A percentile compares a stretch with the other conserved stretches of the same genome.
These are phyloP conservation scores for Manis pentadactyla DNA, from an alignment of 2,797 vertebrate genomes.

Conservation along the genomic window DNA sequence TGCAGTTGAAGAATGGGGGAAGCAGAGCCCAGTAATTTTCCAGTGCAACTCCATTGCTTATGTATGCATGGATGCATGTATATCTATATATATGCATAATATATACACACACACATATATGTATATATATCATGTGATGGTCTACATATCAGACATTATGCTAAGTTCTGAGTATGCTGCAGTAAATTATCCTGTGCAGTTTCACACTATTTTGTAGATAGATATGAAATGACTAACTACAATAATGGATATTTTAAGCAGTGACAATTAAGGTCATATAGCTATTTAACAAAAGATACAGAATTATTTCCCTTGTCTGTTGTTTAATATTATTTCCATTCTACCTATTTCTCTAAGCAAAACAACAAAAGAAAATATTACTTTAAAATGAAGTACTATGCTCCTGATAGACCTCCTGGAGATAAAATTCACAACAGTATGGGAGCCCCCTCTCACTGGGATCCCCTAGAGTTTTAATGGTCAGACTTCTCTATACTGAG, in stretches of 20 bases:
- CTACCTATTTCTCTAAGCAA: too few relatives aligned
- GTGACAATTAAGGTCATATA: too few relatives aligned
- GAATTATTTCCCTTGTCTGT: too few relatives aligned
- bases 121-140: neutral
- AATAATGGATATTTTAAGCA: neutral
- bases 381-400: too few relatives aligned
- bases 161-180: neutral
- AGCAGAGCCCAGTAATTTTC: neutral
- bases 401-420: neutral
- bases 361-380: too few relatives aligned
- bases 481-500: neutral
- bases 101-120: too few relatives aligned
- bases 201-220: neutral
- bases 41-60: neutral
- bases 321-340: too few relatives aligned
- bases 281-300: too few relatives aligned
- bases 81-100: too few relatives aligned
- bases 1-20: neutral
- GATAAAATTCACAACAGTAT: neutral
- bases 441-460: fast-evolving
- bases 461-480: neutral
- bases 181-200: neutral
- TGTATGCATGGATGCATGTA: neutral
- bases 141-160: neutral
- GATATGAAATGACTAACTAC: neutral